A percentile compares a stretch with the other conserved stretches of the same genome.
These are phyloP conservation scores for Smutsia gigantea DNA, from an alignment of 2,797 vertebrate species.

Conservation along the genomic window DNA sequence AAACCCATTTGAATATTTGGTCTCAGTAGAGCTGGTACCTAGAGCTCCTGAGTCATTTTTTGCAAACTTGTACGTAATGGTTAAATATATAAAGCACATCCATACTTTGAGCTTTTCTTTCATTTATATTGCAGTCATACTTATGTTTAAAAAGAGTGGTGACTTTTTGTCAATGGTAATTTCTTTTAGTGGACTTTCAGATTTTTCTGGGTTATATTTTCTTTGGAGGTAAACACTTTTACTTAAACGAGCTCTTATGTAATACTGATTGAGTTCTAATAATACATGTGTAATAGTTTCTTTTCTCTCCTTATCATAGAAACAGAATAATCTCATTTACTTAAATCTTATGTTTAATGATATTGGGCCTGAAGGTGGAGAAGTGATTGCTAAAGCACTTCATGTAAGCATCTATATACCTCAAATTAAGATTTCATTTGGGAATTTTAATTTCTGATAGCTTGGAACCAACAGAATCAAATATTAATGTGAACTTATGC, in stretches of 20 bases:
- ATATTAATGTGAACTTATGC: conserved; percentile 33
- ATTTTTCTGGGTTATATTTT: conserved; percentile 42
- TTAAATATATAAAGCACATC: conserved; percentile 2
- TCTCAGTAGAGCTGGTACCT: neutral
- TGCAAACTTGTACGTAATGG: neutral
- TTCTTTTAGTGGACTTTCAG: conserved; percentile 19
- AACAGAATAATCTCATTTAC: conserved; percentile 82
- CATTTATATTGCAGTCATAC: neutral
- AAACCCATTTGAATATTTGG: neutral
- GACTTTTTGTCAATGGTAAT: neutral
- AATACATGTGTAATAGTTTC: conserved; percentile 10
- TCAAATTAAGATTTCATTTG: neutral
- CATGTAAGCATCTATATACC: conserved; percentile 86
- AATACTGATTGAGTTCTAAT: neutral
- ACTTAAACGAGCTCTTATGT: neutral
- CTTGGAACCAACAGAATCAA: conserved; percentile 22
- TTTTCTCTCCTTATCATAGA: conserved; percentile 78
- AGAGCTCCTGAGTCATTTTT: neutral
- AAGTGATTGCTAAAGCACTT: conserved; percentile 89
- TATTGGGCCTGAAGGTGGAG: conserved; percentile 89
- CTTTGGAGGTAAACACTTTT: conserved; percentile 18
- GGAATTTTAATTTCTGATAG: conserved; percentile 29
- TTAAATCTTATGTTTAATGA: conserved; percentile 94
- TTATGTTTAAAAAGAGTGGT: conserved; percentile 46
- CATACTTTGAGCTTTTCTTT: conserved; percentile 39